phyloP scores from a whole-genome alignment of 2,797 vertebrate species.

The Myioborus miniatus region DNA sequence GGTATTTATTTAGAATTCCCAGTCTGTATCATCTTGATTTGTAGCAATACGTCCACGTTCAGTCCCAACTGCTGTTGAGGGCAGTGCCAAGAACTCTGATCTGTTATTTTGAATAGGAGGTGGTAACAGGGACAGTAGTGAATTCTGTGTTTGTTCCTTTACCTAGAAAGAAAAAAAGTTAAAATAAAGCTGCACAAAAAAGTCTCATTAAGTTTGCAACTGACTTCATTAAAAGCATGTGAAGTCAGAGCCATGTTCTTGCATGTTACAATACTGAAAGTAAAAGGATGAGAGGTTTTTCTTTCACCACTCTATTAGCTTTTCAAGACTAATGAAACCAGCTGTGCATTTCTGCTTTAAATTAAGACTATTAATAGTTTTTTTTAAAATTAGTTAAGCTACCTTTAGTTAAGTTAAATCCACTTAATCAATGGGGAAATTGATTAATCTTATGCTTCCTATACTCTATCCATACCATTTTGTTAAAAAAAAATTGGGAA shows the following conservation, averaged over 20 bases:
- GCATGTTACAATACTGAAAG: not conserved
- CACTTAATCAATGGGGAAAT: not conserved
- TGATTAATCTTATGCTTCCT: not conserved
- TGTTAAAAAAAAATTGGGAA: not conserved
- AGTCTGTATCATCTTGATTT: constrained; percentile 54
- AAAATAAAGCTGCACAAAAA: not conserved
- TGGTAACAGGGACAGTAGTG: constrained; percentile 89
- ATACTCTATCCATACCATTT: not conserved
- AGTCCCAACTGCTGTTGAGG: constrained; percentile 32
- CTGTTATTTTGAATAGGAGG: constrained; percentile 82
- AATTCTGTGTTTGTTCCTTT: constrained; percentile 87
- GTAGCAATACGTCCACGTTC: constrained; percentile 35
- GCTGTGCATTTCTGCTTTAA: not conserved
- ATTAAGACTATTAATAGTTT: not conserved
- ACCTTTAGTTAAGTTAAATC: not conserved
- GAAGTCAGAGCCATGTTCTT: not conserved
- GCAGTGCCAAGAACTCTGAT: constrained; percentile 27
- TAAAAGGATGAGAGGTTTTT: not conserved
- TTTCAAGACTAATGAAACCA: not conserved
- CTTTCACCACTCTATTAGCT: not conserved
- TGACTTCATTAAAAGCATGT: not conserved
- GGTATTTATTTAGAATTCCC: constrained; percentile 74
- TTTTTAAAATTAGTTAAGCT: not conserved
- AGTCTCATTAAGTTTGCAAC: not conserved
- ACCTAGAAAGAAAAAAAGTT: constrained; percentile 75